Base-by-base conservation (phyloP, 2,888 invertebrate genomes). In the Leptinotarsa peninsularis region DNA sequence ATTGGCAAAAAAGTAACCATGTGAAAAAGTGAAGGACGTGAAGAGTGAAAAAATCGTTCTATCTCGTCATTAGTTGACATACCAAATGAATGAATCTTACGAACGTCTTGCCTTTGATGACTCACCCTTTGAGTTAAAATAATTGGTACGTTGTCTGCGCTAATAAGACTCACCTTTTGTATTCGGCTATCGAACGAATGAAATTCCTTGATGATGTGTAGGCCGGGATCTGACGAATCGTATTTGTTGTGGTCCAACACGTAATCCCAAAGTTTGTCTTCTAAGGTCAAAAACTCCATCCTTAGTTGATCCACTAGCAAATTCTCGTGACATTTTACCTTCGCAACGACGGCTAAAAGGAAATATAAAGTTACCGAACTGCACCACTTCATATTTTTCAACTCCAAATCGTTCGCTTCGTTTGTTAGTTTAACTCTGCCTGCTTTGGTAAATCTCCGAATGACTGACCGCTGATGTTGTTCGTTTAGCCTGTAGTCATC, bases 241-340 rank as follows among this genome's bases (percentile, higher is more conserved):
- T 72, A 67, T 49, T 67, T 76, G 15, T 76, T 71, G 5, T 78
- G 49, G 43, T 84, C 81, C 49, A 80, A 54, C 5, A 85, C 79
- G 67, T 80, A 78, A 18, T 82, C 78, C 87, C 87, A 87, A 21
- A 92, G 83, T 27, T 89, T 86, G 56, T 89, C 87, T 85, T 94
- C 93, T 70, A 93, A 81, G 23, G 87, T 85, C 63, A 92, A 87
- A 82, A 94, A 91, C 69, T 91, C 89, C 17, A 89, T 88, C 58
- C 94, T 90, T 74, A 93, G 84, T 73, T 90, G 85, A 85, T 94
- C 94, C n/a, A 93, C 90, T 3, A 80, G 72, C 10, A 81, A 56
- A 60, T 76, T 78, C 27, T 75, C 58, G 14, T 68, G n/a, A 23
- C 67, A 67, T 60, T 52, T 54, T 17, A 54, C 27, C 54, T 23